phyloP scores from a whole-genome alignment of 2,797 vertebrate genomes.

The Anguilla obscura region DNA sequence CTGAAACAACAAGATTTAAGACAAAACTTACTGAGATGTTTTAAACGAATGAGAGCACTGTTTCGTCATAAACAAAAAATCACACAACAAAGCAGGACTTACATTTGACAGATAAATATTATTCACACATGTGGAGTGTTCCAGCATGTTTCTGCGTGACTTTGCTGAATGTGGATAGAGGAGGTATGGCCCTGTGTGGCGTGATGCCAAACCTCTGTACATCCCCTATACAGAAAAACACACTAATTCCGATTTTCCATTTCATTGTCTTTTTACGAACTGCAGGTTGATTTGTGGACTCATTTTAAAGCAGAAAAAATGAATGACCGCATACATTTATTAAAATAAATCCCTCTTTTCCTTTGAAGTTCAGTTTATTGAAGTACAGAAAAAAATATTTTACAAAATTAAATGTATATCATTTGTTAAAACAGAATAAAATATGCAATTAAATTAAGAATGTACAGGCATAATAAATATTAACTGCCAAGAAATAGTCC shows the following conservation, averaged over 20 bases:
- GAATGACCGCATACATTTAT: not conserved
- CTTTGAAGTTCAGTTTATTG: conserved; percentile 34
- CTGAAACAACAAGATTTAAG: not conserved
- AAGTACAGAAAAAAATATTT: conserved; percentile 29
- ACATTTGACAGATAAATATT: conserved; percentile 41
- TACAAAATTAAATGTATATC: conserved; percentile 31
- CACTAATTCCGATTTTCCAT: conserved; percentile 11
- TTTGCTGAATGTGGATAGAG: not conserved
- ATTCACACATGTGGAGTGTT: not conserved
- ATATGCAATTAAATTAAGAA: conserved; percentile 51
- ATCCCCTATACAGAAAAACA: not conserved
- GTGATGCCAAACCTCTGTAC: conserved; percentile 28
- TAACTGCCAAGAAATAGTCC: conserved; percentile 26
- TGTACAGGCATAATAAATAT: conserved; percentile 57
- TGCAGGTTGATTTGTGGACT: not conserved
- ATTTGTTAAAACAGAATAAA: conserved; percentile 31
- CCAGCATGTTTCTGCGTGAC: not conserved
- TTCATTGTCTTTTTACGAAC: conserved; percentile 2
- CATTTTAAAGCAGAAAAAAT: conserved; percentile 16
- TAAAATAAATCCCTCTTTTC: not conserved
- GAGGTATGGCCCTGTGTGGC: conserved; percentile 23
- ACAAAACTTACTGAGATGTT: not conserved
- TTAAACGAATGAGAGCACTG: not conserved
- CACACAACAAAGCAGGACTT: conserved; percentile 2
- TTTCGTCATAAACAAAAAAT: not conserved